These are phyloP conservation scores for Athene cunicularia DNA, from an alignment of 2,113 vertebrate genomes.

Conservation along the genomic window DNA sequence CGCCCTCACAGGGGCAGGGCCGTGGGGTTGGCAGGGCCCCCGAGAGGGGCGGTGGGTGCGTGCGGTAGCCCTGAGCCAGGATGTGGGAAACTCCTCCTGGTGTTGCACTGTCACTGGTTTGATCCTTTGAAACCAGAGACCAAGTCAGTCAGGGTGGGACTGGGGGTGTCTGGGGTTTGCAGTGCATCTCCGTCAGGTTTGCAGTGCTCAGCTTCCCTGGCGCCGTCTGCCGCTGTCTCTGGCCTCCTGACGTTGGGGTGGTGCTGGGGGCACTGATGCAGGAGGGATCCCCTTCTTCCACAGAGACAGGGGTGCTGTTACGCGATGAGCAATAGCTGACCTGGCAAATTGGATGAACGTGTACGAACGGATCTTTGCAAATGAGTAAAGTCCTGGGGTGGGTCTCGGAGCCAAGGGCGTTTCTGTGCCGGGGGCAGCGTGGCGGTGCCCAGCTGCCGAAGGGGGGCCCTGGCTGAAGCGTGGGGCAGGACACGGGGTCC, in stretches of 20 bases:
- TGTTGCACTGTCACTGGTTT: neutral
- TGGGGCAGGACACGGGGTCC: rapidly evolving
- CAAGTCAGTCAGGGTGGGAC: rapidly evolving
- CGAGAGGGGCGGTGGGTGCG: rapidly evolving
- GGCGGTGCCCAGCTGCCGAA: rapidly evolving
- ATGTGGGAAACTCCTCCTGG: neutral
- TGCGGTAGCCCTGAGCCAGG: neutral
- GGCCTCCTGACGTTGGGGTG: neutral
- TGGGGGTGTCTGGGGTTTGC: neutral
- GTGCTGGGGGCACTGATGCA: neutral
- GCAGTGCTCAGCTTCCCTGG: neutral
- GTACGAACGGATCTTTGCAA: rapidly evolving
- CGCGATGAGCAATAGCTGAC: neutral
- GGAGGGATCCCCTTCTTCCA: neutral
- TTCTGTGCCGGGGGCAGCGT: neutral
- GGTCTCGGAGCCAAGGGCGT: rapidly evolving
- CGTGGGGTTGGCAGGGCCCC: neutral
- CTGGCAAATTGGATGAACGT: neutral
- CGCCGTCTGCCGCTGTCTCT: rapidly evolving
- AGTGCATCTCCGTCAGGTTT: neutral
- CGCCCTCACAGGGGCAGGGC: neutral
- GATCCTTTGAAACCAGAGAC: neutral
- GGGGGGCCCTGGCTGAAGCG: neutral
- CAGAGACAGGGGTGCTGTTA: rapidly evolving
- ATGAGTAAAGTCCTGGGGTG: neutral